Conservation (phyloP, 2,888 invertebrate species). For the Athalia rosae region DNA sequence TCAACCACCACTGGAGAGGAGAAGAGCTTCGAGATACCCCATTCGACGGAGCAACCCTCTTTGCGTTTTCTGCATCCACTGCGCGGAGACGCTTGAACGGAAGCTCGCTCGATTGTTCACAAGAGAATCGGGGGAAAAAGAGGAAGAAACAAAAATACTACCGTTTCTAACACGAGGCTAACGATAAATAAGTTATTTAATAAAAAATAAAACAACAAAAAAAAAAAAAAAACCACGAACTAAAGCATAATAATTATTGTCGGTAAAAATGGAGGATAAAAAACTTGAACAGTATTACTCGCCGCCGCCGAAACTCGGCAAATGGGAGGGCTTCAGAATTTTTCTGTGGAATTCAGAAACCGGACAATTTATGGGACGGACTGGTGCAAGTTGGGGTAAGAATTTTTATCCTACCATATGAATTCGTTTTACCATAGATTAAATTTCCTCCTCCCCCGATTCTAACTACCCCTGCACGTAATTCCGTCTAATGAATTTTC, state of each 20-base stretch:
- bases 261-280: slow-evolving; percentile 82
- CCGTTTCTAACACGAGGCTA: no score
- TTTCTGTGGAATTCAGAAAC: slow-evolving; percentile 96
- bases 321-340: slow-evolving; percentile 89
- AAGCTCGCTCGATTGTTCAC: slow-evolving; percentile 58
- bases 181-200: no score
- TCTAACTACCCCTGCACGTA: no score
- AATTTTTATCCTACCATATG: not conserved
- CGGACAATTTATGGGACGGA: slow-evolving; percentile 92
- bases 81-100: slow-evolving; percentile 60
- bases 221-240: no score
- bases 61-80: slow-evolving; percentile 63
- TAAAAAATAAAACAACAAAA: not conserved
- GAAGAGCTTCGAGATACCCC: slow-evolving; percentile 32
- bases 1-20: no score
- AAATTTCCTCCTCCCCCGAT: no score
- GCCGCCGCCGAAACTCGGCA: slow-evolving; percentile 86
- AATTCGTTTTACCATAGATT: not conserved
- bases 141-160: no score
- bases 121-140: not conserved
- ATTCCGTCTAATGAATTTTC: not conserved
- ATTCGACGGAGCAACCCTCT: slow-evolving; percentile 52
- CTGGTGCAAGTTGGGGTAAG: slow-evolving; percentile 97
- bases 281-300: slow-evolving; percentile 85
- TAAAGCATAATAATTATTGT: no score